Percentiles rank a stretch among this genome's conserved stretches.
These are phyloP conservation scores for Cyclina sinensis DNA, from an alignment of 1,140 invertebrate genomes.

Conservation along the genomic window DNA sequence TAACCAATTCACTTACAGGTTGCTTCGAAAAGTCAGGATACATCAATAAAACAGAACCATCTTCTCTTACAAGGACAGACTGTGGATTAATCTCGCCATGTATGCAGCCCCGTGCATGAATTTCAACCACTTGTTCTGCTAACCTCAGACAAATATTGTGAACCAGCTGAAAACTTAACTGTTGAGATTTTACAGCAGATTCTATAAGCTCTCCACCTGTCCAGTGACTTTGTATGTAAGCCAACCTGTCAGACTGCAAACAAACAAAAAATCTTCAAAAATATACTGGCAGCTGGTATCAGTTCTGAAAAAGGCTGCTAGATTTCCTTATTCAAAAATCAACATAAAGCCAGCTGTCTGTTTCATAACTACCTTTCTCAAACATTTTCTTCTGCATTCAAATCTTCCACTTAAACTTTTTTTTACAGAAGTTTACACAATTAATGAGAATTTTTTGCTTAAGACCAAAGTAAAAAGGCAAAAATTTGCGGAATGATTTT, in stretches of 20 bases:
- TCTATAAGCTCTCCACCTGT: conserved; percentile 32
- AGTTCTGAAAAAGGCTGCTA: no score
- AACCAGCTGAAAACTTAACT: background rate
- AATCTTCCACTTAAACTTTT: no score
- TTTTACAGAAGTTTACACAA: no score
- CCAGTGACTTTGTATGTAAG: conserved; percentile 42
- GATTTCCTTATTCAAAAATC: no score
- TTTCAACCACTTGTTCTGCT: background rate
- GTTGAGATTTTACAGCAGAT: background rate
- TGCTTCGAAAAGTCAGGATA: conserved; percentile 58
- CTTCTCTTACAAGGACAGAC: conserved; percentile 27
- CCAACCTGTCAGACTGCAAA: conserved; percentile 47
- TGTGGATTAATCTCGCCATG: conserved; percentile 62
- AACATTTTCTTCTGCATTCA: no score
- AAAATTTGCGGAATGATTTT: no score
- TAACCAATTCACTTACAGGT: conserved; percentile 48
- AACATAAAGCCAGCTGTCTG: no score
- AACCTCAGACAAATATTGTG: conserved; percentile 29
- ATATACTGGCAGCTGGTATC: no score
- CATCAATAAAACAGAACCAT: conserved; percentile 32
- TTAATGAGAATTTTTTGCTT: no score
- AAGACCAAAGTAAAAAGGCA: no score
- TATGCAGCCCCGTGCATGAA: conserved; percentile 34
- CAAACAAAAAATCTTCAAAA: background rate
- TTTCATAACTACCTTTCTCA: no score